Evolutionary conservation across 2,113 vertebrate genomes (phyloP).

Genomic region (Apistogramma diplotaenia): DNA sequence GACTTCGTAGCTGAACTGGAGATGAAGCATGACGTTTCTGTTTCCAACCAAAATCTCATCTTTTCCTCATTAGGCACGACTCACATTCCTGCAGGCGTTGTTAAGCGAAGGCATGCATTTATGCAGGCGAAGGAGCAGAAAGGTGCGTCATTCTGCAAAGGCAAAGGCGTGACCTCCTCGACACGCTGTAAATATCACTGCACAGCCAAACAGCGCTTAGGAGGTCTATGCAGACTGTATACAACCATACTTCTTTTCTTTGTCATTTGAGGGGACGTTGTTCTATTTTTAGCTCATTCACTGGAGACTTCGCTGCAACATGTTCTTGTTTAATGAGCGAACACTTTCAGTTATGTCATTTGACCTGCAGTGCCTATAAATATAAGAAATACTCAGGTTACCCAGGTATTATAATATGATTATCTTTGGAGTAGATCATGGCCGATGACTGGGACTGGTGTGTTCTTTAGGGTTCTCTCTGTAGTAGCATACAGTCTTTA

Average conservation of each 20-base stretch:
- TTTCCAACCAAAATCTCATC: not conserved
- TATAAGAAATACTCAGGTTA: not conserved
- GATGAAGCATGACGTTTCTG: not conserved
- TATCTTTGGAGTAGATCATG: not conserved
- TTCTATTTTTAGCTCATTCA: not conserved
- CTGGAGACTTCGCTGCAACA: not conserved
- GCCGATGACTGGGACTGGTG: not conserved
- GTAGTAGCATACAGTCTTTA: no score
- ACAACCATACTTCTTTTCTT: not conserved
- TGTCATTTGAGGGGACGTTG: not conserved
- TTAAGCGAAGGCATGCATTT: not conserved
- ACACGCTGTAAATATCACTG: slow-evolving; percentile 23
- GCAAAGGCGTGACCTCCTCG: not conserved
- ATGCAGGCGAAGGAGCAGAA: not conserved
- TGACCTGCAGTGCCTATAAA: not conserved
- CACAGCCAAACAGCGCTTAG: not conserved
- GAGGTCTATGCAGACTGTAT: not conserved
- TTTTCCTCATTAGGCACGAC: not conserved
- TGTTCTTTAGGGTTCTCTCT: not conserved
- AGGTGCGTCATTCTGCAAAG: not conserved
- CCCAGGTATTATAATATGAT: not conserved
- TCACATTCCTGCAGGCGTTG: not conserved
- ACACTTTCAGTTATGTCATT: not conserved
- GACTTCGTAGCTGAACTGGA: not conserved
- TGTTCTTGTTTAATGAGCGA: not conserved